Evolutionary conservation across 2,797 vertebrate genomes (phyloP), one percentile per base, ranked within the genome.

Genomic region (Myripristis jacobus): DNA sequence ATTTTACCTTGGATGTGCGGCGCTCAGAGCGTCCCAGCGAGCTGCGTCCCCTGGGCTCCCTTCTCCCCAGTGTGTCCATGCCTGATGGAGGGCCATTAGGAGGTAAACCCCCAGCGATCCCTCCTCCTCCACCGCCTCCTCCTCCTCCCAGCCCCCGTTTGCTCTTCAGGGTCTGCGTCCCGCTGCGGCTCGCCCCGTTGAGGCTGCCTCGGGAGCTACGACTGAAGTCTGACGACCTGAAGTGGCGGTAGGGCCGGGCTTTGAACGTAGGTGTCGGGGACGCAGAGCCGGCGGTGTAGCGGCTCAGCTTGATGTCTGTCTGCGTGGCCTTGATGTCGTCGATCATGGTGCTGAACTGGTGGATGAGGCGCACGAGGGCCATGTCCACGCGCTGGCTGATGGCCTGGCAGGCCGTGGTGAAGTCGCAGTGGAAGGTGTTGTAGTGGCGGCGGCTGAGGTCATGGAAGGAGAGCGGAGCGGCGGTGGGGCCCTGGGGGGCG

Each of bases 321-420:
- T 99, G 98, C 0, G 97, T 99, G 56, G 98, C 97, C 83, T 99
- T 99, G 91, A 99, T 98, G 70, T 99, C 97, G 0, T 99, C 97
- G 10, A 99, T 96, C 98, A 99, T 99, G 25, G 97, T 99, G 87
- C 98, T 99, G 88, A 99, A 99, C 80, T 99, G 98, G 88, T 99
- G 98, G 83, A 99, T 97, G 75, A 99, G 98, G 12, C 98, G 95
- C 46, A 99, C 98, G 68, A 99, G 91, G 3, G 98, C 98, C 98
- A 99, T 99, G 86, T 99, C 97, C 0, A 99, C 97, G 0, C 97
- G 97, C 89, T 99, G 98, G 89, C 97, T 98, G 89, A 99, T 99
- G 77, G 97, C 94, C 86, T 99, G 98, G 87, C 98, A 99, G 36
- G 98, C 97, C 0, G 97, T 94, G 1, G 98, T 99, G 71, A 99